These are phyloP conservation scores for Callipepla californica DNA, from an alignment of 2,113 vertebrate species.

Conservation along the genomic window DNA sequence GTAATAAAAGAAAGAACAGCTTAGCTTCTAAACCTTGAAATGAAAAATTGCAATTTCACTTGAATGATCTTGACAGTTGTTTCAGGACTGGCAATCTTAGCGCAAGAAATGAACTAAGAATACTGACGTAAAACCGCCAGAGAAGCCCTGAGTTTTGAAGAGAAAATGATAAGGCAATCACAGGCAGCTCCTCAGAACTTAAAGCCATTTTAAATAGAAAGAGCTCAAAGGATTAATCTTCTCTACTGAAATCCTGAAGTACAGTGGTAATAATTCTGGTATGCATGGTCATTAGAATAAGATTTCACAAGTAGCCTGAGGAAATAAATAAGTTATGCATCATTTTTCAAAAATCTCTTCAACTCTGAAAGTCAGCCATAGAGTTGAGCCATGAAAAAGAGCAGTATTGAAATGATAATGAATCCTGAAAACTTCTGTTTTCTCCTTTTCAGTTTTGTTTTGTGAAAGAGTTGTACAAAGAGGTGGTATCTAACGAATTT, in stretches of 20 bases:
- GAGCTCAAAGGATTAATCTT: constrained; percentile 51
- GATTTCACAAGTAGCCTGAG: constrained; percentile 45
- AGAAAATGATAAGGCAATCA: constrained; percentile 46
- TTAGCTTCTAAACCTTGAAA: constrained; percentile 52
- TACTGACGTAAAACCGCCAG: neutral
- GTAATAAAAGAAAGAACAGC: constrained; percentile 36
- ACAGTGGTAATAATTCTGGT: constrained; percentile 52
- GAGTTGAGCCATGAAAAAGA: neutral
- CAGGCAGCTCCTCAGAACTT: constrained; percentile 20
- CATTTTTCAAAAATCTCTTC: constrained; percentile 40
- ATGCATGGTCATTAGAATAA: constrained; percentile 53
- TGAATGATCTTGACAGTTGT: constrained; percentile 53
- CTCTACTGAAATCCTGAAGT: constrained; percentile 29
- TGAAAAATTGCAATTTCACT: constrained; percentile 53
- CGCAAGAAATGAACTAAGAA: constrained; percentile 41
- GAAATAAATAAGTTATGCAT: constrained; percentile 31
- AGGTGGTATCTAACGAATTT: neutral
- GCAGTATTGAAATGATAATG: constrained; percentile 34
- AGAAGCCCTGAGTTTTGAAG: constrained; percentile 19
- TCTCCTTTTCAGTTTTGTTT: neutral
- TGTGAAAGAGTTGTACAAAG: neutral
- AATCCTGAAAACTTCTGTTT: neutral
- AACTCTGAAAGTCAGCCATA: neutral
- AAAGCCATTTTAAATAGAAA: constrained; percentile 51
- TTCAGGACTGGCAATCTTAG: constrained; percentile 38